Conservation (phyloP, 2,797 vertebrate species). For the Acipenser transmontanus region DNA sequence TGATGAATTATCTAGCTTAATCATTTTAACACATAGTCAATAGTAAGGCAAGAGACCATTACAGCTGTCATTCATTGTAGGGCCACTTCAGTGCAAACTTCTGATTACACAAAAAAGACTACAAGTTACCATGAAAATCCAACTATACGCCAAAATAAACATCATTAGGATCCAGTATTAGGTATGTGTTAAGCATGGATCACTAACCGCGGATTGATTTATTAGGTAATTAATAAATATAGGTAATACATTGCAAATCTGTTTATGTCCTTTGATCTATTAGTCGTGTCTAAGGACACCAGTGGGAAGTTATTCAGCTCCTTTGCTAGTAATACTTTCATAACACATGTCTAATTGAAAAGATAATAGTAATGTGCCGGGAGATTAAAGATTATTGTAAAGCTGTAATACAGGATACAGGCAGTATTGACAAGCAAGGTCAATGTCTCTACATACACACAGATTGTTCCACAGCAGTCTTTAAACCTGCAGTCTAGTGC, state of each 20-base stretch:
- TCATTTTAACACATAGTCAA: not conserved
- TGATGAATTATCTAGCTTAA: not conserved
- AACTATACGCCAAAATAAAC: not conserved
- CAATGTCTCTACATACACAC: not conserved
- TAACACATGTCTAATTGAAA: too few relatives aligned
- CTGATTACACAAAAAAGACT: not conserved
- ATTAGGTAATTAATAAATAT: too few relatives aligned
- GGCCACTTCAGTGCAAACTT: not conserved
- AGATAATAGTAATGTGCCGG: too few relatives aligned
- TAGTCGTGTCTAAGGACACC: too few relatives aligned
- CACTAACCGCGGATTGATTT: too few relatives aligned
- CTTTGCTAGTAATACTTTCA: too few relatives aligned
- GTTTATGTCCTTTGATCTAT: too few relatives aligned
- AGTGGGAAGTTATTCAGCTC: too few relatives aligned
- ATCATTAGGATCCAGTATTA: not conserved
- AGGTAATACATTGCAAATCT: too few relatives aligned
- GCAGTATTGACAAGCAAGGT: conserved; percentile 50
- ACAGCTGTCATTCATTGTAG: not conserved
- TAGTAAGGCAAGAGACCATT: not conserved
- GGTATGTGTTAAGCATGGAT: not conserved
- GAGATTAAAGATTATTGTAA: too few relatives aligned
- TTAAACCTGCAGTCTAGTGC: conserved; percentile 61
- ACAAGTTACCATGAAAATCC: not conserved
- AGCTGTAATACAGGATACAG: conserved; percentile 40
- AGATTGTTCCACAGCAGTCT: conserved; percentile 18